These are phyloP conservation scores for Pangasianodon hypophthalmus DNA, from an alignment of 2,113 vertebrate species.

Conservation along the genomic window DNA sequence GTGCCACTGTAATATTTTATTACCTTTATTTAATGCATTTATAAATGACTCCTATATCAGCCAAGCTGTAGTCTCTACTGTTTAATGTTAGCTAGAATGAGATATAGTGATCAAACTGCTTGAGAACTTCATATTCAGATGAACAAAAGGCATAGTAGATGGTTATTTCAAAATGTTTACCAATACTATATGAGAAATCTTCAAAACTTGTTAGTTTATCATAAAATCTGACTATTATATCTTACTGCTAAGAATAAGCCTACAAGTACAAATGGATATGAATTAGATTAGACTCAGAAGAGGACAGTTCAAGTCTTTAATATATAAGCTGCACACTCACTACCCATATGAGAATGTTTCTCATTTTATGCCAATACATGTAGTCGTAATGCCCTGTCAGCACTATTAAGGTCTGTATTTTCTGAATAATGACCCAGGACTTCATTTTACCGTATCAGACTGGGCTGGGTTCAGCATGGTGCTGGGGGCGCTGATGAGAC, in stretches of 20 bases:
- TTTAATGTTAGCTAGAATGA: neutral
- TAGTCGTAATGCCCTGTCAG: neutral
- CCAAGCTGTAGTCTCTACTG: neutral
- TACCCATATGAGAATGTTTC: neutral
- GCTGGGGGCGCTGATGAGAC: conserved; percentile 95
- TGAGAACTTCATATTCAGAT: neutral
- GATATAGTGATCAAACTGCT: neutral
- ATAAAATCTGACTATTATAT: neutral
- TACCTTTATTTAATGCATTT: neutral
- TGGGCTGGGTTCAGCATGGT: conserved; percentile 99
- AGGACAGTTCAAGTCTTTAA: neutral
- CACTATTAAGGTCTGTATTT: neutral
- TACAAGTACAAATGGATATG: neutral
- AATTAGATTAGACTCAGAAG: neutral
- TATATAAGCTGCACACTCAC: neutral
- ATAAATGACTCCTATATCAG: neutral
- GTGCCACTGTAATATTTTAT: neutral
- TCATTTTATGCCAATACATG: neutral
- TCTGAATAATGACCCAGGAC: neutral
- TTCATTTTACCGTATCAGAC: conserved; percentile 86
- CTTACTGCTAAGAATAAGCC: neutral
- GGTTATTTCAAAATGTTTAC: neutral
- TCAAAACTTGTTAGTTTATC: neutral
- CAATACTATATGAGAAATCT: neutral
- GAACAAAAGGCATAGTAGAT: neutral